A percentile compares a stretch with the other conserved stretches of the same genome.
Conservation (phyloP, 2,888 invertebrate genomes). For the Drosophila paracracens region DNA sequence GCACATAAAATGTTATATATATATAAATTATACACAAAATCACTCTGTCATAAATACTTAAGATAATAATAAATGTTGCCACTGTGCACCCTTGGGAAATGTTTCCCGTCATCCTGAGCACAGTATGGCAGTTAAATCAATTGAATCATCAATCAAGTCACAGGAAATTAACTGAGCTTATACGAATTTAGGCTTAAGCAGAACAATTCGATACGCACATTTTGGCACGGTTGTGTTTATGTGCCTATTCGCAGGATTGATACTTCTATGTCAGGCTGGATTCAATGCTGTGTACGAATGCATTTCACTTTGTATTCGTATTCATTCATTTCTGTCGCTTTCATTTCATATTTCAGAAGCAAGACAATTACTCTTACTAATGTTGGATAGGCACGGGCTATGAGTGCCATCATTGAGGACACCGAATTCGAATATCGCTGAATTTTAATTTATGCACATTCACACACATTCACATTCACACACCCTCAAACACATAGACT, state of each 20-base stretch:
- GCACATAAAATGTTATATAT: not conserved
- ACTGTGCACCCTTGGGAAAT: conserved; percentile 8
- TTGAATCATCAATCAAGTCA: conserved; percentile 49
- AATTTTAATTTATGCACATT: conserved; percentile 72
- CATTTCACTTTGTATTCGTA: conserved; percentile 7
- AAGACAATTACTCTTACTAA: conserved; percentile 66
- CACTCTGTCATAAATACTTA: conserved; percentile 24
- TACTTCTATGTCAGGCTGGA: not conserved
- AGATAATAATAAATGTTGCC: conserved; percentile 26
- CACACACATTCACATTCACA: conserved; percentile 24
- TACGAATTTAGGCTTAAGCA: conserved; percentile 15
- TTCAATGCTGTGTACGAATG: conserved; percentile 6
- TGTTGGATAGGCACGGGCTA: conserved; percentile 41
- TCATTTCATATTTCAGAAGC: conserved; percentile 48
- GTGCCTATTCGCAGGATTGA: not conserved
- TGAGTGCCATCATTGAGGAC: conserved; percentile 64
- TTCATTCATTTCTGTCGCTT: conserved; percentile 11
- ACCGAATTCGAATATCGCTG: conserved; percentile 41
- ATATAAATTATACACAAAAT: conserved; percentile 1
- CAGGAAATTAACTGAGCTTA: conserved; percentile 36
- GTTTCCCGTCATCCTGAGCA: conserved; percentile 13
- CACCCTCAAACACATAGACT: not conserved
- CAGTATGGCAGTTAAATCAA: conserved; percentile 20
- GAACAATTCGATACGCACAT: conserved; percentile 10
- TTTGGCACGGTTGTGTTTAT: conserved; percentile 1